These are phyloP conservation scores for Cheilosia grossa DNA, from an alignment of 2,888 invertebrate genomes.

Conservation along the genomic window DNA sequence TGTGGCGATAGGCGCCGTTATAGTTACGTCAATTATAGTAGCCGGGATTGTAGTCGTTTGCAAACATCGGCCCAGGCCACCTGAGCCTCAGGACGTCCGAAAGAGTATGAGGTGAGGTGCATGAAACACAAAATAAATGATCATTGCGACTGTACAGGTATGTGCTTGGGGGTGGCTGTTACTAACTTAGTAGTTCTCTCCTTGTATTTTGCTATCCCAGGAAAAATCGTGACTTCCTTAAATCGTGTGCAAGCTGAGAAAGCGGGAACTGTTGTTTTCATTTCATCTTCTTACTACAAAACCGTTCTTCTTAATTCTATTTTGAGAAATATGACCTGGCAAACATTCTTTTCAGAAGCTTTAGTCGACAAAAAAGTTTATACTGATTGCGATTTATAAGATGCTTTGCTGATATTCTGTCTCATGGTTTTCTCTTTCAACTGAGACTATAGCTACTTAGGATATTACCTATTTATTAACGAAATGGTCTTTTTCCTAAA, in stretches of 20 bases:
- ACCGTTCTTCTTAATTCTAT: constrained; percentile 22
- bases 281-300: constrained; percentile 4
- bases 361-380: constrained; percentile 50
- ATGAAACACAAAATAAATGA: constrained; percentile 57
- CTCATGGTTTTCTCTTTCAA: background rate
- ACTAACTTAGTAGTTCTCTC: constrained; percentile 38
- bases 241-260: constrained; percentile 15
- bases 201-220: constrained; percentile 11
- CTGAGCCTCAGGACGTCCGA: constrained; percentile 83
- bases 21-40: constrained; percentile 84
- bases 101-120: constrained; percentile 83
- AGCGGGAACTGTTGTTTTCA: constrained; percentile 26
- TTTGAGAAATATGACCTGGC: constrained; percentile 38
- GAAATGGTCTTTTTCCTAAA: constrained; percentile 36
- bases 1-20: constrained; percentile 83
- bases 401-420: constrained; percentile 20
- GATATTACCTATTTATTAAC: constrained; percentile 29
- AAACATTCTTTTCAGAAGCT: constrained; percentile 31
- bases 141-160: constrained; percentile 13
- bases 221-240: constrained; percentile 11
- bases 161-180: background rate
- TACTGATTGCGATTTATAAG: constrained; percentile 26
- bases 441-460: constrained; percentile 9
- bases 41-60: constrained; percentile 83
- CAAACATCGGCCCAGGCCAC: constrained; percentile 83